These are phyloP conservation scores for Cylas formicarius DNA, from an alignment of 1,140 invertebrate genomes.

Conservation along the genomic window DNA sequence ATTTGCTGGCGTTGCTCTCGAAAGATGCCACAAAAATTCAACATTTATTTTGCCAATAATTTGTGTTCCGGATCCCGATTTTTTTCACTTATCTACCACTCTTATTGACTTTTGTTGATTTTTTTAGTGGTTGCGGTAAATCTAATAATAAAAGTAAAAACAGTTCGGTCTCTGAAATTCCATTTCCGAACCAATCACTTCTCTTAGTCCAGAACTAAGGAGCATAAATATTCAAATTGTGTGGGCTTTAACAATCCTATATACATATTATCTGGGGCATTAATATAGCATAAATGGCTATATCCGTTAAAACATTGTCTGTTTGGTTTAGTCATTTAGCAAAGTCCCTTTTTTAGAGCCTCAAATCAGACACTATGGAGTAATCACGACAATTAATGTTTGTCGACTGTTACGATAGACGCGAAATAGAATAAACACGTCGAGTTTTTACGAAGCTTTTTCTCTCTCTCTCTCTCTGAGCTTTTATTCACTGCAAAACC, in stretches of 20 bases:
- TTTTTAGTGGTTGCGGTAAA: too few relatives aligned
- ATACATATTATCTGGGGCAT: slow-evolving; percentile 17
- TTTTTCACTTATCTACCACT: too few relatives aligned
- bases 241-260: too few relatives aligned
- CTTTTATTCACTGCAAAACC: neutral
- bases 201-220: too few relatives aligned
- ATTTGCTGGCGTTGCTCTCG: neutral
- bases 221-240: too few relatives aligned
- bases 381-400: too few relatives aligned
- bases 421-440: neutral
- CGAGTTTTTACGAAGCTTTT: neutral
- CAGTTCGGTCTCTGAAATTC: too few relatives aligned
- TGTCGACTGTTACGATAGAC: slow-evolving; percentile 1
- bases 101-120: too few relatives aligned
- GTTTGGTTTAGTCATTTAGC: slow-evolving; percentile 10
- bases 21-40: slow-evolving; percentile 1
- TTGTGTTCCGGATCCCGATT: too few relatives aligned
- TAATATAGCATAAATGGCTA: slow-evolving; percentile 9
- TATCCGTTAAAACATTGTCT: slow-evolving; percentile 13
- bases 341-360: slow-evolving; percentile 9
- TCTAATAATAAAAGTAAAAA: too few relatives aligned
- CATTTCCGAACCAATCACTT: too few relatives aligned
- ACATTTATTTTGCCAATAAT: slow-evolving; percentile 1
- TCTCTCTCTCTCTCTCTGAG: neutral
- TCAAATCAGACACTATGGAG: slow-evolving; percentile 7